Conservation (phyloP, 2,113 vertebrate genomes). For the Calcarius ornatus region DNA sequence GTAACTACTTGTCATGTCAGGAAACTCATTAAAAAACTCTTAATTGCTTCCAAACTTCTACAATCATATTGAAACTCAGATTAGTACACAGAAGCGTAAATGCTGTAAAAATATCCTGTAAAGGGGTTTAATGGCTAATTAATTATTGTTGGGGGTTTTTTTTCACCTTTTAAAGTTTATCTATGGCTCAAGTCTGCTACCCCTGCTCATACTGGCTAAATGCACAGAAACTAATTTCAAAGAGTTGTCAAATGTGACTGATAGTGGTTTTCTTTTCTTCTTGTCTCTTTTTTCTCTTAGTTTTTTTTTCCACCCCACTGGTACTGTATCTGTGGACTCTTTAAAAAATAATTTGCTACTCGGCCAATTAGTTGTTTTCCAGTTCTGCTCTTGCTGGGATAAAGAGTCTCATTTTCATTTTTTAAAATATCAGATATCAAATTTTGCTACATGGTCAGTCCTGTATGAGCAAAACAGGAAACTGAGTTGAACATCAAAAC, state of each 20-base stretch:
- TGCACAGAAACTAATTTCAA: neutral
- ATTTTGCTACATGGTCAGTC: neutral
- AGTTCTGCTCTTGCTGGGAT: neutral
- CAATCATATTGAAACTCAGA: neutral
- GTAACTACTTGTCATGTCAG: neutral
- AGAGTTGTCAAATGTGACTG: neutral
- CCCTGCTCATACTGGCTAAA: neutral
- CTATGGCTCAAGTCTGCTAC: neutral
- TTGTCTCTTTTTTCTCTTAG: neutral
- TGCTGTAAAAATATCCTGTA: neutral
- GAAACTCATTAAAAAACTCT: constrained; percentile 5
- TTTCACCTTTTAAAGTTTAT: constrained; percentile 26
- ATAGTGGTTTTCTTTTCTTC: neutral
- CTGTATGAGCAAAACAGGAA: neutral
- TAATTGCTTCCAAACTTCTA: constrained; percentile 26
- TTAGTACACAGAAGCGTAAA: neutral
- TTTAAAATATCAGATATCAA: neutral
- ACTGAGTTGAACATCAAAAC: neutral
- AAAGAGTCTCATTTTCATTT: neutral
- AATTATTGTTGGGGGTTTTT: neutral
- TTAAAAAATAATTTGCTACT: neutral
- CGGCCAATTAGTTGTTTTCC: neutral
- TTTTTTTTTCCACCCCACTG: rapidly evolving
- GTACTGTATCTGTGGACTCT: neutral
- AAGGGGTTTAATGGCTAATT: neutral